phyloP scores from a whole-genome alignment of 2,888 invertebrate genomes.

The Eubasilissa splendida region DNA sequence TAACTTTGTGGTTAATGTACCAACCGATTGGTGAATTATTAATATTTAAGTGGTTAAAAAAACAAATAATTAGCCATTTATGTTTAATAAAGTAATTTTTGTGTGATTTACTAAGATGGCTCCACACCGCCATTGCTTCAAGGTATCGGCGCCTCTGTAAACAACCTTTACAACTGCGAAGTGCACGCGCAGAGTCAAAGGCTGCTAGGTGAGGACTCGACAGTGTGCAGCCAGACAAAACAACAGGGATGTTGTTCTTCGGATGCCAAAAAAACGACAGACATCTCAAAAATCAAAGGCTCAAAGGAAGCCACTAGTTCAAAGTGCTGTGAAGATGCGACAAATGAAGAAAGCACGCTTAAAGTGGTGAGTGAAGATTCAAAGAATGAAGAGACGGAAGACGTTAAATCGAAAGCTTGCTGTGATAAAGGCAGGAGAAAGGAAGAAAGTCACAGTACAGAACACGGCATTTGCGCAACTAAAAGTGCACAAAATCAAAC shows the following conservation, averaged over 20 bases:
- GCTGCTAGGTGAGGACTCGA: neutral
- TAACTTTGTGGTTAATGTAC: too few relatives aligned
- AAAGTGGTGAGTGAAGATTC: neutral
- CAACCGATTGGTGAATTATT: too few relatives aligned
- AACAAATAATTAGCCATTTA: too few relatives aligned
- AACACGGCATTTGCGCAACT: neutral
- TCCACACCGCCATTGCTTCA: conserved; percentile 68
- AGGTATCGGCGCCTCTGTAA: conserved; percentile 45
- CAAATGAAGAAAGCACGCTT: neutral
- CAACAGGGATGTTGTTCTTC: conserved; percentile 3
- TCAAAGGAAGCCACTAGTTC: neutral
- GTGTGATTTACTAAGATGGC: conserved; percentile 63
- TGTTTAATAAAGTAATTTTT: neutral
- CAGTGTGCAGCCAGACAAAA: neutral
- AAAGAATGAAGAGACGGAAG: neutral
- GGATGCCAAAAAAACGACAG: conserved; percentile 34
- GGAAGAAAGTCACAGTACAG: neutral
- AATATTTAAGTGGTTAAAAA: too few relatives aligned
- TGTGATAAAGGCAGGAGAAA: neutral
- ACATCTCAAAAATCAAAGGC: conserved; percentile 41
- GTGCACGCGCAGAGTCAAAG: conserved; percentile 26
- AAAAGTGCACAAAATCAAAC: neutral
- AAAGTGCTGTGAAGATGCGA: conserved; percentile 4
- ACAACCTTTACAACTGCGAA: conserved; percentile 43
- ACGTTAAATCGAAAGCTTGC: neutral